These are phyloP conservation scores for Dendrocincla fuliginosa DNA, from an alignment of 2,797 vertebrate species.

Conservation along the genomic window DNA sequence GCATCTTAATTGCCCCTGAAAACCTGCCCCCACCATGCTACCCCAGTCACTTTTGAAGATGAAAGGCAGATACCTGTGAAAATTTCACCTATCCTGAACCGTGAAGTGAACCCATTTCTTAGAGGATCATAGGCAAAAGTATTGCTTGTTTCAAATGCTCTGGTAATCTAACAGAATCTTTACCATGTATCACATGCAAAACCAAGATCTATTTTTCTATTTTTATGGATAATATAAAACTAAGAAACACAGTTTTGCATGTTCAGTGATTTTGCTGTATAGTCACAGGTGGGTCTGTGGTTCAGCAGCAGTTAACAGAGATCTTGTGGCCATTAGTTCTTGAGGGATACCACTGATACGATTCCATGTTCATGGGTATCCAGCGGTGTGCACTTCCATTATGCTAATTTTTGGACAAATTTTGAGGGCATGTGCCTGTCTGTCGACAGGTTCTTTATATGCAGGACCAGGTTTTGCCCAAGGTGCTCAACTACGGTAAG, in stretches of 20 bases:
- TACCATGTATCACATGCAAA: neutral
- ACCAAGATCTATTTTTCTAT: neutral
- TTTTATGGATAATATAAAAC: neutral
- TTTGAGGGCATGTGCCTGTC: neutral
- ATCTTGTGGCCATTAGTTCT: neutral
- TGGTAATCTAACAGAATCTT: neutral
- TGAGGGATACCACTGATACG: neutral
- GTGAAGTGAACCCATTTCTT: neutral
- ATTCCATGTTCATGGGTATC: rapidly evolving
- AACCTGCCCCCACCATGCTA: neutral
- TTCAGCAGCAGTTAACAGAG: neutral
- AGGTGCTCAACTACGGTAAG: neutral
- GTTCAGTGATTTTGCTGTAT: neutral
- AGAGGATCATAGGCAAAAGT: neutral
- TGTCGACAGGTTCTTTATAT: neutral
- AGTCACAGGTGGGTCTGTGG: neutral
- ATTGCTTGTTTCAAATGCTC: neutral
- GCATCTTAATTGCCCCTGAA: neutral
- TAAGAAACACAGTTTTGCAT: neutral
- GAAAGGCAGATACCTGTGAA: neutral
- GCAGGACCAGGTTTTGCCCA: neutral
- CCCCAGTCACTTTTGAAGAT: neutral
- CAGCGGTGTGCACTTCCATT: neutral
- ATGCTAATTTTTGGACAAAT: neutral
- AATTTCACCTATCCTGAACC: neutral